Percentiles rank a stretch among this genome's conserved stretches.
Evolutionary conservation across 2,797 vertebrate genomes (phyloP).

Genomic region (Clarias laeviceps): DNA sequence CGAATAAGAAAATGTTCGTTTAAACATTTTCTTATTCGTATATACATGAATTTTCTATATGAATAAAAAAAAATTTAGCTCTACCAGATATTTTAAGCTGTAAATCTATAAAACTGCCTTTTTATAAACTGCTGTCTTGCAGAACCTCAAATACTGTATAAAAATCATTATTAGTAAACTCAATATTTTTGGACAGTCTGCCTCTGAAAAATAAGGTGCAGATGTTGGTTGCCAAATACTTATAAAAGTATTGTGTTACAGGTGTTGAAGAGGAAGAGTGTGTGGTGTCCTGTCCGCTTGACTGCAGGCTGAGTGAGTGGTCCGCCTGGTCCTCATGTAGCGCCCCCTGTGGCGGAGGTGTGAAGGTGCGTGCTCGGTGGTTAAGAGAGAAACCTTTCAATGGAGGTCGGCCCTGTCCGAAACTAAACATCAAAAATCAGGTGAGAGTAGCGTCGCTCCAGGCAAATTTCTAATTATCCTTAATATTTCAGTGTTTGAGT

Average conservation of each 20-base stretch:
- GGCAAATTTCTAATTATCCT: neutral
- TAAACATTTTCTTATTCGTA: too few relatives aligned
- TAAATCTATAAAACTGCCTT: neutral
- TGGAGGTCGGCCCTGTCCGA: slow-evolving; percentile 84
- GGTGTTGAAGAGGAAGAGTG: slow-evolving; percentile 82
- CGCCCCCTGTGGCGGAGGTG: slow-evolving; percentile 80
- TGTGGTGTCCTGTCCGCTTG: slow-evolving; percentile 79
- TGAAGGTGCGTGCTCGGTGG: slow-evolving; percentile 81
- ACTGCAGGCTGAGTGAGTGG: slow-evolving; percentile 86
- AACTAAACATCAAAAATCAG: slow-evolving; percentile 85
- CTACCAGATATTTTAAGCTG: neutral
- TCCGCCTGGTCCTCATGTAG: slow-evolving; percentile 83
- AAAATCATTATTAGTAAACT: neutral
- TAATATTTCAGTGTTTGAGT: neutral
- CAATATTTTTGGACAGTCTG: neutral
- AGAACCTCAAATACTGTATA: neutral
- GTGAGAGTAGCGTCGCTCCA: slow-evolving; percentile 67
- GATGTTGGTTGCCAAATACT: neutral
- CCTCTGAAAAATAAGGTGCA: neutral
- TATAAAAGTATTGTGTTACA: slow-evolving; percentile 55
- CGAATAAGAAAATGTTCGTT: too few relatives aligned
- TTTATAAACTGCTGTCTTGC: neutral
- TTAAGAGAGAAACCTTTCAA: slow-evolving; percentile 85
- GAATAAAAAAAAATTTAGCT: too few relatives aligned
- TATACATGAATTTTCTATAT: too few relatives aligned